Evolutionary conservation across 1,140 invertebrate species (phyloP).

Genomic region (Apis cerana): DNA sequence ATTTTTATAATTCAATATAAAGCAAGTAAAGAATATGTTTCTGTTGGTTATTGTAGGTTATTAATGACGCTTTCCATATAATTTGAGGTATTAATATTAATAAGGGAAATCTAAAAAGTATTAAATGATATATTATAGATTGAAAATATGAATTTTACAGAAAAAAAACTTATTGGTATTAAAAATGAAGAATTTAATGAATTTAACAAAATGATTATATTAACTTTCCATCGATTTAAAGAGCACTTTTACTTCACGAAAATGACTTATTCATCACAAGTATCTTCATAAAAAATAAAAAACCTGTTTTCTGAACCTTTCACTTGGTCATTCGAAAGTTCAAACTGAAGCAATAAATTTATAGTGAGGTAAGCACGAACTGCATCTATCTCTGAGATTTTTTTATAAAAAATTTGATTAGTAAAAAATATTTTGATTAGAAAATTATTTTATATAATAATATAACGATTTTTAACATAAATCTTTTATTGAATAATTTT

Average conservation of each 20-base stretch:
- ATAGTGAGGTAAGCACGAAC: too few species aligned
- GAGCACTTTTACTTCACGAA: neutral
- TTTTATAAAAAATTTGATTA: too few species aligned
- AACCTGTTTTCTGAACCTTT: constrained; percentile 10
- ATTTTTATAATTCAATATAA: too few species aligned
- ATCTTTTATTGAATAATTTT: neutral
- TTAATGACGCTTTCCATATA: too few species aligned
- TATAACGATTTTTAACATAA: neutral
- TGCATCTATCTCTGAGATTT: too few species aligned
- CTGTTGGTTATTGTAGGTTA: too few species aligned
- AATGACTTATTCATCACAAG: neutral
- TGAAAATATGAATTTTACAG: neutral
- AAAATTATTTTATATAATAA: too few species aligned
- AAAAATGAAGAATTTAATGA: neutral
- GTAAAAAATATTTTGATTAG: too few species aligned
- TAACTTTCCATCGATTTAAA: neutral
- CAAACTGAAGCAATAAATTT: neutral
- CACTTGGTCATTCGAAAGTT: constrained; percentile 8
- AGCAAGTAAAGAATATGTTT: too few species aligned
- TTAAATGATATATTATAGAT: neutral
- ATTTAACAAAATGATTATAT: neutral
- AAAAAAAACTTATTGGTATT: neutral
- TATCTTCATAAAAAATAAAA: constrained; percentile 2
- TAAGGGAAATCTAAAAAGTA: too few species aligned
- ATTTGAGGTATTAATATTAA: too few species aligned